phyloP scores from a whole-genome alignment of 2,797 vertebrate species.

The Crenuchus spilurus region DNA sequence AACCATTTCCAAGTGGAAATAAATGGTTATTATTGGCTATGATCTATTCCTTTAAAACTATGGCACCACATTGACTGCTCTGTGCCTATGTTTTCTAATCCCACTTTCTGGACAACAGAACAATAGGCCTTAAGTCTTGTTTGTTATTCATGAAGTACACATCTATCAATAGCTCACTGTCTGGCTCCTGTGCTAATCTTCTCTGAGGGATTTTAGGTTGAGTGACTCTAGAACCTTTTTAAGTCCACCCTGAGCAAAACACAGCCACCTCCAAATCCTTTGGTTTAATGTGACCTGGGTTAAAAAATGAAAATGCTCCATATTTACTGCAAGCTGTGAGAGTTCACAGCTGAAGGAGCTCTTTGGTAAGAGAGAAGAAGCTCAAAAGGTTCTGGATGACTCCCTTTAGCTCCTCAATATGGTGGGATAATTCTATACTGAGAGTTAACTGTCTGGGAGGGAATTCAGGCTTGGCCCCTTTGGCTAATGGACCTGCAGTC shows the following conservation, averaged over 20 bases:
- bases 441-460: slow-evolving; percentile 24
- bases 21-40: no score
- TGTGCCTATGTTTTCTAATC: slow-evolving; percentile 40
- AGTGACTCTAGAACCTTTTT: slow-evolving; percentile 9
- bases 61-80: slow-evolving; percentile 37
- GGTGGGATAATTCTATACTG: slow-evolving; percentile 13
- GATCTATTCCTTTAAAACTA: no score
- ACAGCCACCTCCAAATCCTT: slow-evolving; percentile 34
- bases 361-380: slow-evolving; percentile 4
- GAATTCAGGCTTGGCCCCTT: slow-evolving; percentile 12
- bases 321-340: slow-evolving; percentile 14
- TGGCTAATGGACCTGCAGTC: slow-evolving; percentile 48
- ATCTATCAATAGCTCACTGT: slow-evolving; percentile 37
- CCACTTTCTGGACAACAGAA: slow-evolving; percentile 21
- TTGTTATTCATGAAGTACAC: slow-evolving; percentile 44
- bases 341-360: slow-evolving; percentile 26
- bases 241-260: slow-evolving; percentile 30
- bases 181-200: slow-evolving; percentile 25
- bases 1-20: no score
- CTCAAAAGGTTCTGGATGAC: slow-evolving; percentile 21
- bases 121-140: slow-evolving; percentile 12
- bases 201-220: slow-evolving; percentile 5
- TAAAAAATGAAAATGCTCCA: neutral
- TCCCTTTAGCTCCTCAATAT: slow-evolving; percentile 21
- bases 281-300: slow-evolving; percentile 25